Evolutionary conservation across 2,113 vertebrate genomes (phyloP).

Genomic region (Tamias sibiricus): DNA sequence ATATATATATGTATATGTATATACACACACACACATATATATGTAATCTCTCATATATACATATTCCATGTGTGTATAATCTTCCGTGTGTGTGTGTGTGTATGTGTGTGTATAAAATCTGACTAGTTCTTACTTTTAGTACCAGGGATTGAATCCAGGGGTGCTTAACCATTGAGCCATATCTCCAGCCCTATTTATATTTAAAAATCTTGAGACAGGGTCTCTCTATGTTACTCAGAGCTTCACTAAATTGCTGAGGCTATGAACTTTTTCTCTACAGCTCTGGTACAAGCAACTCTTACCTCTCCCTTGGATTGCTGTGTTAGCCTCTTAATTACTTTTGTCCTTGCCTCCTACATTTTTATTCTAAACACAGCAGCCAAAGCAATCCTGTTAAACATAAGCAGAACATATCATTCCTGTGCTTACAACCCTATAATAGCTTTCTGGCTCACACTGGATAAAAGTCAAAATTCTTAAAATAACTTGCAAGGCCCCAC

Average conservation of each 20-base stretch:
- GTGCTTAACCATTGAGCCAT: no score
- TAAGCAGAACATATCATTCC: not conserved
- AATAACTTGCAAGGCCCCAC: not conserved
- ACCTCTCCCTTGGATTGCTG: not conserved
- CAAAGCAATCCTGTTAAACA: conserved; percentile 23
- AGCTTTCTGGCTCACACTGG: not conserved
- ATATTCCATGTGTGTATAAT: no score
- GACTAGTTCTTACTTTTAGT: not conserved
- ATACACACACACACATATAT: no score
- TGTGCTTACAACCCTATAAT: not conserved
- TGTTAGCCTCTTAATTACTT: not conserved
- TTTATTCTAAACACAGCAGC: not conserved
- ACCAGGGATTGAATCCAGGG: no score
- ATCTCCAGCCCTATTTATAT: no score
- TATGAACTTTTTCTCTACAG: not conserved
- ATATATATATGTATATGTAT: no score
- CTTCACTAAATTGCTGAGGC: no score
- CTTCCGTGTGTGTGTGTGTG: no score
- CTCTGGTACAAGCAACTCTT: not conserved
- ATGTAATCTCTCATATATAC: no score
- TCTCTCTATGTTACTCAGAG: no score
- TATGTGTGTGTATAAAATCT: not conserved
- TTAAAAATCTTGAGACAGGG: no score
- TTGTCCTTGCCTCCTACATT: not conserved
- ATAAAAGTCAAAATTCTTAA: conserved; percentile 1